Conservation (phyloP, 2,113 vertebrate genomes). For the Athene noctua region DNA sequence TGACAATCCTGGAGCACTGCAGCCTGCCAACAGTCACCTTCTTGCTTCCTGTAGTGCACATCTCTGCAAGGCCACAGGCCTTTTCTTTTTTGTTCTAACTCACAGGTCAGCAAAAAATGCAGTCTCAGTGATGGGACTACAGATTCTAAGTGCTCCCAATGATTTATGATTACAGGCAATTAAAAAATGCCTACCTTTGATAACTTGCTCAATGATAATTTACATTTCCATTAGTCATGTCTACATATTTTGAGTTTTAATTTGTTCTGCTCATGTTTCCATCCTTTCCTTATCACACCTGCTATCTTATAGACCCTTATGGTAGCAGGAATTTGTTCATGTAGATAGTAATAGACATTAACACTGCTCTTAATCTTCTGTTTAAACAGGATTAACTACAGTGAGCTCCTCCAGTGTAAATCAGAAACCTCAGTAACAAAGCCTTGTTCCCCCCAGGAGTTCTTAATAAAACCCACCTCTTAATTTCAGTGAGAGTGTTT, state of each 20-base stretch:
- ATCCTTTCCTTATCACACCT: not conserved
- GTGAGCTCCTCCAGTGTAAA: not conserved
- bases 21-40: not conserved
- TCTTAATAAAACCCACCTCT: not conserved
- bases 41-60: not conserved
- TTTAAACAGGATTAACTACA: not conserved
- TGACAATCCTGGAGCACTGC: not conserved
- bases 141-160: not conserved
- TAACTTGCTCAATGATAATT: not conserved
- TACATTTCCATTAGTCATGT: not conserved
- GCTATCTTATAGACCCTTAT: not conserved
- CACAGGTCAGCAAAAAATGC: not conserved
- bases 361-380: not conserved
- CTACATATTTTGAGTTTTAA: not conserved
- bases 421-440: not conserved
- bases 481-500: not conserved
- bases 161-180: not conserved
- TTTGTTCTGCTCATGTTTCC: not conserved
- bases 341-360: not conserved
- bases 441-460: not conserved
- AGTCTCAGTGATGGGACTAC: not conserved
- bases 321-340: not conserved
- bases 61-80: not conserved
- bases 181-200: not conserved
- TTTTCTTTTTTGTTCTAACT: not conserved